Conservation (phyloP, 2,113 vertebrate genomes). For the Fulica atra region DNA sequence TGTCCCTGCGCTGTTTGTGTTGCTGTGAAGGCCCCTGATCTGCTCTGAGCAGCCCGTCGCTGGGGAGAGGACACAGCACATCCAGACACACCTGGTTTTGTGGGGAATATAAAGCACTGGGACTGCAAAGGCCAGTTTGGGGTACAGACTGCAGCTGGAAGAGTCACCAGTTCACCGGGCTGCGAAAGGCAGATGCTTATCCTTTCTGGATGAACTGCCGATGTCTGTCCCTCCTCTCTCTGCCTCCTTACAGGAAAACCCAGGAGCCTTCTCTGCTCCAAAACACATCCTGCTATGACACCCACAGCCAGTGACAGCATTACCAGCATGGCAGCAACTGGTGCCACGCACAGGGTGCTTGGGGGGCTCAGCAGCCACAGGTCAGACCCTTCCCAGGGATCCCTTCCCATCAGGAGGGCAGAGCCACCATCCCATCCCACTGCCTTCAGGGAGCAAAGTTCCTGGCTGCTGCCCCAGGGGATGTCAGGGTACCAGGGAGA, state of each 20-base stretch:
- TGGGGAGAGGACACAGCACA: background rate
- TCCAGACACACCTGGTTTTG: rapidly evolving
- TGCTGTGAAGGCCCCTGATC: background rate
- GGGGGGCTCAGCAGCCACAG: too few species aligned
- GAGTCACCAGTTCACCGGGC: background rate
- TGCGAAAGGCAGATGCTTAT: background rate
- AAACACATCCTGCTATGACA: rapidly evolving
- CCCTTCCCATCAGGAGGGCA: background rate
- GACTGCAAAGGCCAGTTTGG: background rate
- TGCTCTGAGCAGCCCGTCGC: rapidly evolving
- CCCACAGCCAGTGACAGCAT: rapidly evolving
- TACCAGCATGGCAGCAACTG: background rate
- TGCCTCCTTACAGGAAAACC: background rate
- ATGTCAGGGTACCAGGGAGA: rapidly evolving
- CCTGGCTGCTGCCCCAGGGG: background rate
- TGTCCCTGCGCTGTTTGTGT: background rate
- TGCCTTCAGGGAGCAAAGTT: background rate
- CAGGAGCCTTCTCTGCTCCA: background rate
- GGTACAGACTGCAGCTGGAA: background rate
- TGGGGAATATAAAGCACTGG: background rate
- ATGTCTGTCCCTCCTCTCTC: background rate
- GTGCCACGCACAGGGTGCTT: too few species aligned
- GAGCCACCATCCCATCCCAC: rapidly evolving
- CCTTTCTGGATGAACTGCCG: background rate
- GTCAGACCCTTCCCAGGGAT: background rate